Percentiles rank a stretch among this genome's conserved stretches.
These are phyloP conservation scores for Chelonus insularis DNA, from an alignment of 1,140 invertebrate species.

Conservation along the genomic window DNA sequence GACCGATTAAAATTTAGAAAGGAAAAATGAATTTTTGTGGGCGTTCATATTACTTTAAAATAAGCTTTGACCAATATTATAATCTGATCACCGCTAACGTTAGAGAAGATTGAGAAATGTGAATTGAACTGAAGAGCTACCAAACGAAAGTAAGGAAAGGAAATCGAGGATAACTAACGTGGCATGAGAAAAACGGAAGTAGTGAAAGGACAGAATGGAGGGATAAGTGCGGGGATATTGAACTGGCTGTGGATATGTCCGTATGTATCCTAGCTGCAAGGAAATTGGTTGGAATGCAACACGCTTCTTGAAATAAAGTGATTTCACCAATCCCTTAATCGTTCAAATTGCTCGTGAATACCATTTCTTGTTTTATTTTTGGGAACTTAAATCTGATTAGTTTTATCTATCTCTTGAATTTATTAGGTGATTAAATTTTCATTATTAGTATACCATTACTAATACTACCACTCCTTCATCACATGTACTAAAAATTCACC, in stretches of 20 bases:
- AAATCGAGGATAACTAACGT: constrained; percentile 5
- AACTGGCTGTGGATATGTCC: constrained; percentile 17
- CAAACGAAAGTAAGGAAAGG: not conserved
- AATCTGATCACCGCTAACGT: constrained; percentile 1
- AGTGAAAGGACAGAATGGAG: constrained; percentile 19
- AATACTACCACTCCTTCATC: too few relatives aligned
- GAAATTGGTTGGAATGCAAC: constrained; percentile 35
- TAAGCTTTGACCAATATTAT: constrained; percentile 7
- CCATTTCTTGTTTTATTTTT: not conserved
- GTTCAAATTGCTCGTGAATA: constrained; percentile 26
- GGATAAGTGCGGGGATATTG: constrained; percentile 25
- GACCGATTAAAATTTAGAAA: constrained; percentile 7
- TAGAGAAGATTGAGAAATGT: not conserved
- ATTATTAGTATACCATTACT: too few relatives aligned
- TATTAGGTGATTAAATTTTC: not conserved
- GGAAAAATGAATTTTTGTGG: constrained; percentile 2
- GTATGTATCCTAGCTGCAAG: constrained; percentile 5
- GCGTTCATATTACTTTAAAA: constrained; percentile 4
- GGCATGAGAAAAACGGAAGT: not conserved
- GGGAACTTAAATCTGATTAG: not conserved
- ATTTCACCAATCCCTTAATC: constrained; percentile 34
- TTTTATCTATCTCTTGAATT: not conserved
- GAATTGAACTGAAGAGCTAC: not conserved
- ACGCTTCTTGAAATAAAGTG: constrained; percentile 31
- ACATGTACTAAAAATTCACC: too few relatives aligned